Evolutionary conservation across 2,113 vertebrate genomes (phyloP).

Genomic region (Sisor rabdophorus): DNA sequence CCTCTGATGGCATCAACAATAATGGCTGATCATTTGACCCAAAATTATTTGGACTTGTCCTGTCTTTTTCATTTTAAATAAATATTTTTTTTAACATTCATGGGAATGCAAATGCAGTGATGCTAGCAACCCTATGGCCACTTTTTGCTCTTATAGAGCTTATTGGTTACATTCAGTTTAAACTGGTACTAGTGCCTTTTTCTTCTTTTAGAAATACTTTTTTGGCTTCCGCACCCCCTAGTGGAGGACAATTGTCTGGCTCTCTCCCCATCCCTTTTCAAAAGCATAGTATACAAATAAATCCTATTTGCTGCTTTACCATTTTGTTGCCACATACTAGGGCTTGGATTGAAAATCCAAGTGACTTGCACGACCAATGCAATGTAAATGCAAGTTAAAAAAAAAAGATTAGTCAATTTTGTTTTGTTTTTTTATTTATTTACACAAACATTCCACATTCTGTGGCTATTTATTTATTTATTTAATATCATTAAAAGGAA

Average conservation of each 20-base stretch:
- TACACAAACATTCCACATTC: conserved; percentile 79
- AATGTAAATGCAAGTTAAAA: too few species aligned
- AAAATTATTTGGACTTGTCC: conserved; percentile 45
- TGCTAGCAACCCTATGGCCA: conserved; percentile 51
- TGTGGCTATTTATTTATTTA: conserved; percentile 97
- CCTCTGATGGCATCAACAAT: conserved; percentile 72
- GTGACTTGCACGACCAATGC: conserved; percentile 94
- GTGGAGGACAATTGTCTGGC: conserved; percentile 58
- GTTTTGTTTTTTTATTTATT: conserved; percentile 94
- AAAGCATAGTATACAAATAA: background rate
- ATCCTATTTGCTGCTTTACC: conserved; percentile 47
- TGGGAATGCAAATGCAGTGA: conserved; percentile 59
- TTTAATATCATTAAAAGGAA: conserved; percentile 42
- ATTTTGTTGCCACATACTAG: conserved; percentile 64
- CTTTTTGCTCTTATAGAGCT: conserved; percentile 87
- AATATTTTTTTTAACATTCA: conserved; percentile 54
- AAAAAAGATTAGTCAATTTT: too few species aligned
- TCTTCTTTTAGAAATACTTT: conserved; percentile 56
- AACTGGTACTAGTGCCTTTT: conserved; percentile 93
- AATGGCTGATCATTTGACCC: background rate
- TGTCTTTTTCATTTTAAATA: conserved; percentile 67
- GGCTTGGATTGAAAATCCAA: conserved; percentile 68
- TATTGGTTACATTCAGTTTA: conserved; percentile 72
- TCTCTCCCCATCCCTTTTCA: conserved; percentile 5
- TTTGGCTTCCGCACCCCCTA: conserved; percentile 54